A percentile compares a stretch with the other conserved stretches of the same genome.
Evolutionary conservation across 2,113 vertebrate species (phyloP).

Genomic region (Dasyprocta punctata): DNA sequence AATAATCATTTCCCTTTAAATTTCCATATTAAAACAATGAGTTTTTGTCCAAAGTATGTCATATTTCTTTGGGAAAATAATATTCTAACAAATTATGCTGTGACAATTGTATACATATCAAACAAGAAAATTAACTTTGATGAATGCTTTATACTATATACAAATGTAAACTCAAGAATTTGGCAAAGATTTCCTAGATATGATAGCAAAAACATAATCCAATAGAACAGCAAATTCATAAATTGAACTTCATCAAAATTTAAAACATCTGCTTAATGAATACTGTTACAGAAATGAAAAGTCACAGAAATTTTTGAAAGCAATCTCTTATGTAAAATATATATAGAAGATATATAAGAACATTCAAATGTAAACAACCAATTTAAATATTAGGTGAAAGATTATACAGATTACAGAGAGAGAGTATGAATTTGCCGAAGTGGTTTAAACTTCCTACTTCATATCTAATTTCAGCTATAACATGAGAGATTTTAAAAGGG

Average conservation of each 20-base stretch:
- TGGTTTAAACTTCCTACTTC: not conserved
- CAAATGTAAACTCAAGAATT: not conserved
- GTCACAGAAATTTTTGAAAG: not conserved
- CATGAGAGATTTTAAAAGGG: not conserved
- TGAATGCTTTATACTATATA: not conserved
- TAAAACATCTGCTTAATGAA: not conserved
- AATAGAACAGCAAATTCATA: not conserved
- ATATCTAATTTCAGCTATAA: constrained; percentile 45
- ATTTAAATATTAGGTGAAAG: not conserved
- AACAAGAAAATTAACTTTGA: not conserved
- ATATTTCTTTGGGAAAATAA: not conserved
- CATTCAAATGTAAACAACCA: not conserved
- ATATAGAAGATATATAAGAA: not conserved
- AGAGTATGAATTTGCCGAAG: not conserved
- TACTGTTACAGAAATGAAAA: not conserved
- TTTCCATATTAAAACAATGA: not conserved
- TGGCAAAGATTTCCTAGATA: not conserved
- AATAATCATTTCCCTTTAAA: not conserved
- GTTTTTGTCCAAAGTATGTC: not conserved
- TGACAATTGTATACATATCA: not conserved
- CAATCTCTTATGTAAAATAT: not conserved
- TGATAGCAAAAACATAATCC: not conserved
- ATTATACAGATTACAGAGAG: not conserved
- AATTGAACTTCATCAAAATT: not conserved
- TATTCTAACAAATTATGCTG: not conserved